Conservation (phyloP, 2,888 invertebrate genomes). For the Trichogramma evanescens region DNA sequence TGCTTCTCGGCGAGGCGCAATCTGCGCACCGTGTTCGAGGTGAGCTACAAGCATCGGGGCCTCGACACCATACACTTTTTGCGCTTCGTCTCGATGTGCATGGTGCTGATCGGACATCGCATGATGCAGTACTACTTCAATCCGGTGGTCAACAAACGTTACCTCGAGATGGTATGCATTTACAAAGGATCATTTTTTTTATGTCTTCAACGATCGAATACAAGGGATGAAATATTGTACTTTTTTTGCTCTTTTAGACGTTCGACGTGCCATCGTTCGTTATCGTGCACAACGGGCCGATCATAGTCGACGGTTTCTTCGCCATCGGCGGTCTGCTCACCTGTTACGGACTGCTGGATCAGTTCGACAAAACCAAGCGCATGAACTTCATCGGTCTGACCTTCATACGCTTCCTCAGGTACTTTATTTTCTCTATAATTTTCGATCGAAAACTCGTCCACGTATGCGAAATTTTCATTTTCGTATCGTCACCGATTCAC, state of each 20-base stretch:
- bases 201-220: neutral
- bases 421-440: neutral
- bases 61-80: conserved; percentile 33
- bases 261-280: conserved; percentile 10
- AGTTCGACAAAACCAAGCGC: conserved; percentile 29
- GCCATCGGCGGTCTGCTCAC: conserved; percentile 31
- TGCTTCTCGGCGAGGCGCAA: conserved; percentile 35
- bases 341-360: conserved; percentile 28
- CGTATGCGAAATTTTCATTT: neutral
- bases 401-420: neutral
- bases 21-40: conserved; percentile 27
- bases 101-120: conserved; percentile 31
- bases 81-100: conserved; percentile 26
- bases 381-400: conserved; percentile 15
- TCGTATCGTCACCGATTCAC: neutral
- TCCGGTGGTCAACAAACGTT: conserved; percentile 7
- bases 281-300: conserved; percentile 27
- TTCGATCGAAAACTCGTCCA: neutral
- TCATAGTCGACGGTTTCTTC: conserved; percentile 33
- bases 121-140: conserved; percentile 24
- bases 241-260: conserved; percentile 6
- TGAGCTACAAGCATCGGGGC: conserved; percentile 28
- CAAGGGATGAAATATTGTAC: neutral
- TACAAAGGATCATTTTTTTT: neutral
- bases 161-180: conserved; percentile 11